Evolutionary conservation across 2,888 invertebrate species (phyloP), one percentile per base, ranked within the genome.

Genomic region (Papilio gigon): DNA sequence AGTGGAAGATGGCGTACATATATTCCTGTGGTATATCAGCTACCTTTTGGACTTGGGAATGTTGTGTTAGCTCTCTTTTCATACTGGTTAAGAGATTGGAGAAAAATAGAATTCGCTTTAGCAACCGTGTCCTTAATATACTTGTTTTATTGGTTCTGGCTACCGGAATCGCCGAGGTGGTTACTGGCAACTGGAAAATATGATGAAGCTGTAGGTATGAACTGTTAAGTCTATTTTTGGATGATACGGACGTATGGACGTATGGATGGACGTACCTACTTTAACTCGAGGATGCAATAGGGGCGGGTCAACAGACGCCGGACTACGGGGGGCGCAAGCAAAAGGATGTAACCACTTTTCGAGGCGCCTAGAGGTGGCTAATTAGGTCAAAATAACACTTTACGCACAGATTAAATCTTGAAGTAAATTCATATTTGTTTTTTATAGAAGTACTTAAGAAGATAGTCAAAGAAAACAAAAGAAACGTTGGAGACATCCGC

Each of bases 101-200:
- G 94, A 71, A 83, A 92, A 71, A 82, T 95, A 12, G 93, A 94
- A 78, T 84, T 94, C 30, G 84, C 88, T 6, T 81, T 94, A 63
- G 93, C 94, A 1, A 72, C 86, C 2, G 74, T 94, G 20, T 93
- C 93, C 22, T 84, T 90, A n/a, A 56, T 93, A 1, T 94, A 84
- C 73, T 80, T 94, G 35, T 70, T 85, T 0, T 90, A 88, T 75
- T 87, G 86, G 84, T 89, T 93, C 84, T 84, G 89, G 56, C 79
- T 94, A 75, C 92, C 93, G 0, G 95, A 95, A 82, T 94, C 94
- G 0, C 94, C 94, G 1, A 84, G 94, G 70, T 95, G 95, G 94
- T 81, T 94, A 33, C 74, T 94, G 66, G 93, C 93, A 11, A 92
- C 90, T 20, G 93, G 93, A 2, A 85, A 86, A 75, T 87, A 82